phyloP scores from a whole-genome alignment of 2,888 invertebrate genomes.

The Enchytraeus crypticus region DNA sequence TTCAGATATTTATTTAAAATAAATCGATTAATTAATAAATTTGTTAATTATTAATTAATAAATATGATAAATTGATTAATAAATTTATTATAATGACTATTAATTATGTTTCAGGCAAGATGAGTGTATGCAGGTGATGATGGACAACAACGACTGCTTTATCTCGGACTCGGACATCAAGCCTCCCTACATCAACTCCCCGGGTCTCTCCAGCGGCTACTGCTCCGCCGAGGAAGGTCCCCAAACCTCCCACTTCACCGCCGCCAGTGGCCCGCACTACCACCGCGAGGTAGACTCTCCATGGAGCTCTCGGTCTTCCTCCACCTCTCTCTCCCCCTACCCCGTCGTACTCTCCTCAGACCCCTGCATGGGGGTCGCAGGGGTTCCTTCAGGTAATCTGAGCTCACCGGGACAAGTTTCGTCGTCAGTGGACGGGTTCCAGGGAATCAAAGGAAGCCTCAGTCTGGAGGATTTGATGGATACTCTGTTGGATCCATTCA shows the following conservation, averaged over 20 bases:
- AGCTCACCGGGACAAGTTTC: neutral
- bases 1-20: too few relatives aligned
- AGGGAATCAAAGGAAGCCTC: neutral
- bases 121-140: too few relatives aligned
- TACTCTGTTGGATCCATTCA: neutral
- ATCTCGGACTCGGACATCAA: conserved; percentile 2
- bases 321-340: too few relatives aligned
- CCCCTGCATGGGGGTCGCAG: neutral
- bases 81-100: too few relatives aligned
- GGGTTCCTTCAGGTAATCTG: neutral
- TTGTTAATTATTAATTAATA: too few relatives aligned
- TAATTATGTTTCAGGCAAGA: too few relatives aligned
- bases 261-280: neutral
- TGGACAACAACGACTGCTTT: conserved; percentile 7
- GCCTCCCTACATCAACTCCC: neutral
- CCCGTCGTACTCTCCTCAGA: neutral
- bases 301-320: neutral
- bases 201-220: conserved; percentile 11
- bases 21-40: too few relatives aligned
- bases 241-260: neutral
- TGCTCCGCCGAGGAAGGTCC: conserved; percentile 5
- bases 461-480: conserved; percentile 11
- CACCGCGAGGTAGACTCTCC: neutral
- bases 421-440: neutral
- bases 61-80: too few relatives aligned